Percentiles rank a stretch among this genome's conserved stretches.
Conservation (phyloP, 2,113 vertebrate species). For the Ahaetulla prasina region DNA sequence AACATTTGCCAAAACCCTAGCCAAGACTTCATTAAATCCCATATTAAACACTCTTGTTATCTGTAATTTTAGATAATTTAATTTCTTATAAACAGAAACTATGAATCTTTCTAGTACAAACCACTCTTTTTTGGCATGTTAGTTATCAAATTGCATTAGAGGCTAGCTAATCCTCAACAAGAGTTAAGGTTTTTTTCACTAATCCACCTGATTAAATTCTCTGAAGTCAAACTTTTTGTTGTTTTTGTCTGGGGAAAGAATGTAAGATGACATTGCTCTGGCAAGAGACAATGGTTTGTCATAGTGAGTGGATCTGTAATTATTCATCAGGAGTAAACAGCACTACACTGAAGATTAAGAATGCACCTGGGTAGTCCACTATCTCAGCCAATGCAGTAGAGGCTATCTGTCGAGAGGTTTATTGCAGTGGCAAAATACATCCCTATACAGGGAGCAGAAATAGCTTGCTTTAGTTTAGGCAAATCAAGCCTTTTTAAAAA, state of each 20-base stretch:
- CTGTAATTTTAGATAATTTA: conserved; percentile 18
- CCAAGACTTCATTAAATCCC: conserved; percentile 23
- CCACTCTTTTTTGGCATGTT: conserved; percentile 14
- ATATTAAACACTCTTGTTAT: conserved; percentile 18
- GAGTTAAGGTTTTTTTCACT: not conserved
- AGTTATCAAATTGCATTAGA: conserved; percentile 15
- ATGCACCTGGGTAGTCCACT: not conserved
- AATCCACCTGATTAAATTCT: conserved; percentile 29
- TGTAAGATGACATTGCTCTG: not conserved
- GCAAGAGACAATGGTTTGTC: not conserved
- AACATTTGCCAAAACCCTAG: not conserved
- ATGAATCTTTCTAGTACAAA: conserved; percentile 15
- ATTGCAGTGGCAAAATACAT: not conserved
- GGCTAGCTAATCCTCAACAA: conserved; percentile 11
- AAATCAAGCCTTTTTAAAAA: not conserved
- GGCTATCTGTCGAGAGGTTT: not conserved
- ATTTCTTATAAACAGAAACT: conserved; percentile 23
- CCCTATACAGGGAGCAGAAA: not conserved
- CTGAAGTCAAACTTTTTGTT: conserved; percentile 4
- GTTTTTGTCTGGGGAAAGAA: not conserved
- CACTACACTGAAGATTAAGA: not conserved
- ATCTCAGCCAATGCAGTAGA: not conserved
- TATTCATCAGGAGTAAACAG: not conserved
- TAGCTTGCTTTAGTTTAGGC: not conserved
- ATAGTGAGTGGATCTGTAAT: not conserved